These are phyloP conservation scores for Magallana angulata DNA, from an alignment of 1,140 invertebrate species.

Conservation along the genomic window DNA sequence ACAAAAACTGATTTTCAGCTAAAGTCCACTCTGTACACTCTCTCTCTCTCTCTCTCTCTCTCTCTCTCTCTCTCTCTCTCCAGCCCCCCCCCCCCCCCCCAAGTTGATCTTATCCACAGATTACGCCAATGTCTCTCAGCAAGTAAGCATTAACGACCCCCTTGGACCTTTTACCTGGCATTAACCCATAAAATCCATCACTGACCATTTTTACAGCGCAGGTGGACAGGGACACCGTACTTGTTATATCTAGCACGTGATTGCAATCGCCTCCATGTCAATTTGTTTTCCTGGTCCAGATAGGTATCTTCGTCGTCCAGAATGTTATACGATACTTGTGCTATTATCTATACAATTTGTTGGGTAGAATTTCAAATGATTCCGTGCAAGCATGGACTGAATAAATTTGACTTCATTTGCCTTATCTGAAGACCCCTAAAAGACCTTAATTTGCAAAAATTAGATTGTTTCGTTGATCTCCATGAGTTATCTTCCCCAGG, in stretches of 20 bases:
- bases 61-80: too few species aligned
- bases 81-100: too few species aligned
- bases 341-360: conserved; percentile 29
- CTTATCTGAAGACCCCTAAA: conserved; percentile 19
- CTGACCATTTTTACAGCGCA: conserved; percentile 32
- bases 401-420: conserved; percentile 34
- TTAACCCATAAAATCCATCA: neutral
- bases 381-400: neutral
- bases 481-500: neutral
- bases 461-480: neutral
- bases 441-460: conserved; percentile 16
- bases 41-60: neutral
- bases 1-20: neutral
- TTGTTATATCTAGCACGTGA: conserved; percentile 22
- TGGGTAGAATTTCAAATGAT: conserved; percentile 28
- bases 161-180: neutral
- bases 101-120: too few species aligned
- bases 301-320: neutral
- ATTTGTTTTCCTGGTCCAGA: conserved; percentile 11
- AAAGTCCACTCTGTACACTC: neutral
- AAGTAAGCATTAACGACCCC: conserved; percentile 9
- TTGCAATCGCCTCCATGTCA: conserved; percentile 12
- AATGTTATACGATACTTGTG: conserved; percentile 8
- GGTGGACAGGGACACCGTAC: conserved; percentile 21
- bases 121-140: neutral